Conservation (phyloP, 2,888 invertebrate species). For the Netelia melanura region DNA sequence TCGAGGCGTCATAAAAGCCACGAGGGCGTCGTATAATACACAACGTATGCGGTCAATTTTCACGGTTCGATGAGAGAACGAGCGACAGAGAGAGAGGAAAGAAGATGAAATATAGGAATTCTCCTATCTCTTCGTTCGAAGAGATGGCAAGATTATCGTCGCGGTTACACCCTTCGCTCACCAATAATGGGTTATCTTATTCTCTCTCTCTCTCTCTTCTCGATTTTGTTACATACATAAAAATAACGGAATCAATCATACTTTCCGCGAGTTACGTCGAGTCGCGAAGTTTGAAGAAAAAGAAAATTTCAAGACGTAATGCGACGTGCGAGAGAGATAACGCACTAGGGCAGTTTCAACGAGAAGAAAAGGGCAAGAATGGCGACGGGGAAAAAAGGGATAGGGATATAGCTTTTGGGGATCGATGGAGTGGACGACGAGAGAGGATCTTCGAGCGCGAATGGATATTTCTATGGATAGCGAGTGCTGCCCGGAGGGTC, state of each 20-base stretch:
- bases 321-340: constrained; percentile 7
- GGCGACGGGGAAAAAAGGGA: neutral
- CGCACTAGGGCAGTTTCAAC: neutral
- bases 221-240: constrained; percentile 28
- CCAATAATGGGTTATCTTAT: neutral
- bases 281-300: constrained; percentile 28
- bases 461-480: neutral
- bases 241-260: constrained; percentile 47
- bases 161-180: neutral
- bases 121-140: neutral
- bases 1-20: neutral
- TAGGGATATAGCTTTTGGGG: constrained; percentile 2
- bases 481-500: constrained; percentile 18
- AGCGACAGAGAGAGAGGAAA: constrained; percentile 11
- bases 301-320: constrained; percentile 4
- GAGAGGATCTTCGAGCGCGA: neutral
- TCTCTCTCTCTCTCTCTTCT: neutral
- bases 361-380: constrained; percentile 19
- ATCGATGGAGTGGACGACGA: neutral
- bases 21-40: constrained; percentile 29
- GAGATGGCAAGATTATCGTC: constrained; percentile 10
- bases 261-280: constrained; percentile 16
- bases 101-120: neutral
- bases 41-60: constrained; percentile 44
- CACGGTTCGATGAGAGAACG: constrained; percentile 31